A percentile compares a stretch with the other conserved stretches of the same genome.
Conservation (phyloP, 2,888 invertebrate species). For the Tenthredo amoena region DNA sequence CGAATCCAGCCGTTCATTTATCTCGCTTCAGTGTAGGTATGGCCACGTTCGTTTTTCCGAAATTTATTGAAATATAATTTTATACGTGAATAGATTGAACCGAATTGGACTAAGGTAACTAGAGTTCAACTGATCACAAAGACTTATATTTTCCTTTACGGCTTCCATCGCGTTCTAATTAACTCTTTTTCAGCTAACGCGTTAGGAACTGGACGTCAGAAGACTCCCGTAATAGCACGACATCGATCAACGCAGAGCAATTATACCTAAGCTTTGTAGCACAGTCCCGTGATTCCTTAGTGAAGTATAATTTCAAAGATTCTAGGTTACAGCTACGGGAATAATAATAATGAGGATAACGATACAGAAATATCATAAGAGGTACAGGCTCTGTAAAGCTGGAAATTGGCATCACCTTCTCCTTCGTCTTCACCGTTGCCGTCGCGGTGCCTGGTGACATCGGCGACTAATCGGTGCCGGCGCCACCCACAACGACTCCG, state of each 20-base stretch:
- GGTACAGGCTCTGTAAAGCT: conserved; percentile 37
- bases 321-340: not conserved
- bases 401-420: conserved; percentile 8
- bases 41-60: not conserved
- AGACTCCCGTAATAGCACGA: not conserved
- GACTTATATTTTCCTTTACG: not conserved
- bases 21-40: not conserved
- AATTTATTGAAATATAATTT: conserved; percentile 24
- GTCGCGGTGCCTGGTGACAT: conserved; percentile 51
- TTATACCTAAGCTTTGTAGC: conserved; percentile 16
- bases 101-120: not conserved
- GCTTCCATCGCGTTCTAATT: not conserved
- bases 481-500: conserved; percentile 53
- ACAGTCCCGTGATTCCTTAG: not conserved
- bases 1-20: not conserved
- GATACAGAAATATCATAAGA: conserved; percentile 38
- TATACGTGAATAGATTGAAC: not conserved
- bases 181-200: conserved; percentile 20
- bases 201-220: not conserved
- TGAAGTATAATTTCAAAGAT: conserved; percentile 34
- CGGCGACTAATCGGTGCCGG: conserved; percentile 50
- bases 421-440: conserved; percentile 4
- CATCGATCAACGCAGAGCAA: conserved; percentile 46
- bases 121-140: not conserved
- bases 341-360: conserved; percentile 21